A percentile compares a stretch with the other conserved stretches of the same genome.
These are phyloP conservation scores for Cerceris rybyensis DNA, from an alignment of 2,888 invertebrate species.

Conservation along the genomic window DNA sequence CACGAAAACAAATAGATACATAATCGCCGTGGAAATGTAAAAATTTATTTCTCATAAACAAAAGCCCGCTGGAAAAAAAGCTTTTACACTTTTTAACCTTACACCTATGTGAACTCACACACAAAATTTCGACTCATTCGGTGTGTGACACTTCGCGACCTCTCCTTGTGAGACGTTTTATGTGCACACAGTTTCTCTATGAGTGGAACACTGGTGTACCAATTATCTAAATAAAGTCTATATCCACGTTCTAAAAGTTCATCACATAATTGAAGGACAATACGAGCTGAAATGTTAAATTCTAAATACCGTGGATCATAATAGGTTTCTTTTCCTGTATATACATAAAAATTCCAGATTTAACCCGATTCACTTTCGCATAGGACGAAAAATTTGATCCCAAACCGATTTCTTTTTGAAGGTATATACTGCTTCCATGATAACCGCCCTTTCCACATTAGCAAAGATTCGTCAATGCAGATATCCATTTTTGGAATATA, in stretches of 20 bases:
- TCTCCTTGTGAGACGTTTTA: constrained; percentile 29
- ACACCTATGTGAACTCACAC: too few species aligned
- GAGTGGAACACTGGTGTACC: constrained; percentile 26
- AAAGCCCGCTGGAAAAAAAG: too few species aligned
- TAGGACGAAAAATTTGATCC: too few species aligned
- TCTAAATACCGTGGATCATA: constrained; percentile 19
- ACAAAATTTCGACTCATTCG: too few species aligned
- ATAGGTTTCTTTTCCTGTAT: constrained; percentile 24
- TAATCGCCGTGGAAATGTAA: too few species aligned
- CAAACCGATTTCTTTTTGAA: not conserved
- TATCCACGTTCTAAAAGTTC: constrained; percentile 26
- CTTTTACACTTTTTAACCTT: too few species aligned
- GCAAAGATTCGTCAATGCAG: constrained; percentile 8
- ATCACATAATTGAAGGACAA: constrained; percentile 29
- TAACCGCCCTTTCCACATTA: constrained; percentile 10
- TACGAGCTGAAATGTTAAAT: constrained; percentile 27
- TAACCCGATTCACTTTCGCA: too few species aligned
- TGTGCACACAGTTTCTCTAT: constrained; percentile 37
- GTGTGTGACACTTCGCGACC: too few species aligned
- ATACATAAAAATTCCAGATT: constrained; percentile 13
- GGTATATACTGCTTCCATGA: constrained; percentile 18
- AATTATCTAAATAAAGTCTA: constrained; percentile 28
- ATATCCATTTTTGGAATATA: constrained; percentile 24
- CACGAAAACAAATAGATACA: too few species aligned
- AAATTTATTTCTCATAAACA: too few species aligned